These are phyloP conservation scores for Scarus forsteni DNA, from an alignment of 2,797 vertebrate genomes.

Conservation along the genomic window DNA sequence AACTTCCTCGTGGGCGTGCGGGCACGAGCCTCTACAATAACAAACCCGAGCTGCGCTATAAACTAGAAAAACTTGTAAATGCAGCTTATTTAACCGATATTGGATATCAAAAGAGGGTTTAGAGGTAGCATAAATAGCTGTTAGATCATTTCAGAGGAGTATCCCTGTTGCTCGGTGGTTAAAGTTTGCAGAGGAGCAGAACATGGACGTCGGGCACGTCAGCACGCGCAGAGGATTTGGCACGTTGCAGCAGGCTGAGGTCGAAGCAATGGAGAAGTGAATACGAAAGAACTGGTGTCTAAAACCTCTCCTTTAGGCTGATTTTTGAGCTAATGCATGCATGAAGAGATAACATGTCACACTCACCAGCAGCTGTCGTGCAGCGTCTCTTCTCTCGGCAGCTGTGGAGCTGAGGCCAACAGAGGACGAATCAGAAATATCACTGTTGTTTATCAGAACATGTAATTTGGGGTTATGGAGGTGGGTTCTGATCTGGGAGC, in stretches of 20 bases:
- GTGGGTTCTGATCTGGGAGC: not conserved
- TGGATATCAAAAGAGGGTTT: too few species aligned
- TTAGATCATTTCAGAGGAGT: too few species aligned
- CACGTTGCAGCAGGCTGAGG: not conserved
- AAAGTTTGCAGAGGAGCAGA: constrained; percentile 32
- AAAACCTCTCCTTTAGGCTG: accelerated
- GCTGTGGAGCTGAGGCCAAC: constrained; percentile 18
- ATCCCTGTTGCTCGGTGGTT: not conserved
- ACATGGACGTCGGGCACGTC: constrained; percentile 10
- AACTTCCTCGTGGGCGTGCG: constrained; percentile 19
- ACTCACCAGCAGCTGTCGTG: constrained; percentile 58
- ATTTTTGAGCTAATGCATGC: not conserved
- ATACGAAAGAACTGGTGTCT: too few species aligned
- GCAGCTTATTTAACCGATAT: too few species aligned
- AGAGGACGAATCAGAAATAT: not conserved
- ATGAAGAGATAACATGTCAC: accelerated
- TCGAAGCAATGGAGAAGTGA: not conserved
- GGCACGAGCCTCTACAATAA: constrained; percentile 8
- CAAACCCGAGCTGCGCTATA: constrained; percentile 5
- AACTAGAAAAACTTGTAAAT: too few species aligned
- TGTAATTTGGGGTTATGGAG: not conserved
- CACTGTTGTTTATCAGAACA: not conserved
- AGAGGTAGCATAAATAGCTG: too few species aligned
- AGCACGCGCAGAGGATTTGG: not conserved
- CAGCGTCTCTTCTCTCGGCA: constrained; percentile 2